phyloP scores from a whole-genome alignment of 2,797 vertebrate species.

The Artibeus jamaicensis region DNA sequence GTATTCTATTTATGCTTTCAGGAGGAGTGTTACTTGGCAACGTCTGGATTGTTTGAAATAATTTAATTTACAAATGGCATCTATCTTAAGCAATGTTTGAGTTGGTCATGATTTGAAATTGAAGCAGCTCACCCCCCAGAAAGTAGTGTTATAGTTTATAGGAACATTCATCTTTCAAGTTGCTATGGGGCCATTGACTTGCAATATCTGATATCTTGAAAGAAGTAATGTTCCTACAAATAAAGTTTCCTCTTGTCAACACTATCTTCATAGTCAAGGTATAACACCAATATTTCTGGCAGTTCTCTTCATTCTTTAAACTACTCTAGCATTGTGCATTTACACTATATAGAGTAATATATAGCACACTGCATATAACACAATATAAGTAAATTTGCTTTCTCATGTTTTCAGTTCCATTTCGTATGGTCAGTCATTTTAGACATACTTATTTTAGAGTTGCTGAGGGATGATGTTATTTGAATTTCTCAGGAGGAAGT shows the following conservation, averaged over 20 bases:
- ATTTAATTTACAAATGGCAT: constrained; percentile 36
- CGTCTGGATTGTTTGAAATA: constrained; percentile 33
- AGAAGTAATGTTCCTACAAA: not conserved
- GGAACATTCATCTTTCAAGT: not conserved
- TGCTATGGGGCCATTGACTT: not conserved
- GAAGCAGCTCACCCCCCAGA: not conserved
- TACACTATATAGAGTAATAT: not conserved
- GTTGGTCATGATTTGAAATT: not conserved
- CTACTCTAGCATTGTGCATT: not conserved
- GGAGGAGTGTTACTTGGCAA: not conserved
- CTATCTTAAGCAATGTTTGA: not conserved
- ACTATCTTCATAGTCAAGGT: not conserved
- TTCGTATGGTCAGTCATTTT: not conserved
- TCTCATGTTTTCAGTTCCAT: not conserved
- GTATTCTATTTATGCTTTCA: not conserved
- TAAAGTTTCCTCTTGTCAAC: not conserved
- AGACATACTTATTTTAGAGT: not conserved
- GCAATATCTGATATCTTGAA: not conserved
- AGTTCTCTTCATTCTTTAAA: not conserved
- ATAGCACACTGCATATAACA: not conserved
- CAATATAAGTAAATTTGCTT: not conserved
- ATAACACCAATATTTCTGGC: not conserved
- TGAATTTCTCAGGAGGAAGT: not conserved
- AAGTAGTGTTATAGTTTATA: not conserved
- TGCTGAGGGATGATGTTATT: not conserved